phyloP scores from a whole-genome alignment of 2,888 invertebrate species.

The Sipha maydis region DNA sequence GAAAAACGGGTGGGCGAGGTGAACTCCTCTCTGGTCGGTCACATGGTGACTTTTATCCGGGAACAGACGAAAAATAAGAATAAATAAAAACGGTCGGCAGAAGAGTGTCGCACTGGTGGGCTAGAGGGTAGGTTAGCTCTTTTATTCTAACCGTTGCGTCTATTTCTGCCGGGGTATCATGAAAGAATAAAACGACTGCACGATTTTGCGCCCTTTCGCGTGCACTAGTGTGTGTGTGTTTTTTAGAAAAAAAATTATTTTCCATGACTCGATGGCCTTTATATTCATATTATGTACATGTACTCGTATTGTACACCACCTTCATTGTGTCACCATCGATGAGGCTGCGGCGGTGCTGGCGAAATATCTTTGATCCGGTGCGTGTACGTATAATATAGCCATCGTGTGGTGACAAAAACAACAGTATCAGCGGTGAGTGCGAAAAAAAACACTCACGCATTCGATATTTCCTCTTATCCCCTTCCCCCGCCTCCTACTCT shows the following conservation, averaged over 20 bases:
- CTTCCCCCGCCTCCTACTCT: background rate
- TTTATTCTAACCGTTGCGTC: constrained; percentile 39
- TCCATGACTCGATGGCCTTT: no score
- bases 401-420: constrained; percentile 4
- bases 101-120: background rate
- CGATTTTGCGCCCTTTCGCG: background rate
- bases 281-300: no score
- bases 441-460: background rate
- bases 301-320: background rate
- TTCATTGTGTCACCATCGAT: background rate
- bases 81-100: background rate
- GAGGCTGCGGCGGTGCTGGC: no score
- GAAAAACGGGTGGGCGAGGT: background rate
- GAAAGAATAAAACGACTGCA: constrained; percentile 49
- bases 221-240: background rate
- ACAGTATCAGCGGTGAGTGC: background rate
- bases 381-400: background rate
- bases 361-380: background rate
- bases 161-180: constrained; percentile 35
- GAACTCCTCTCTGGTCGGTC: background rate
- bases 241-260: background rate
- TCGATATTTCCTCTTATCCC: background rate
- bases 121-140: background rate
- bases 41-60: background rate
- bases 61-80: constrained; percentile 17